phyloP scores from a whole-genome alignment of 35 echinoderm and acorn worm species.

The Ptychodera flava region DNA sequence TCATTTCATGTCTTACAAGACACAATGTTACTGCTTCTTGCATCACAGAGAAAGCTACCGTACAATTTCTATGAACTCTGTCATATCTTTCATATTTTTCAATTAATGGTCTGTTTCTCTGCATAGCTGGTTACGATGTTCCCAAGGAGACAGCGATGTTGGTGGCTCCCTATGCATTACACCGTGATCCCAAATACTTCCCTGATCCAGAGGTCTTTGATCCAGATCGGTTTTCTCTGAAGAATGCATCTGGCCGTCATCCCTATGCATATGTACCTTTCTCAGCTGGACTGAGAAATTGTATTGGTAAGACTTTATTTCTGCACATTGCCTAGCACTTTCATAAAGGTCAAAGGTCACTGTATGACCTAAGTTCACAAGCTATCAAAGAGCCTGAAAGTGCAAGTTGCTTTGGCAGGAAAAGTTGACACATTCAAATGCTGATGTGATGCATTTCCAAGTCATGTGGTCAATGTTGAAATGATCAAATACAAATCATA shows the following conservation, averaged over 20 bases:
- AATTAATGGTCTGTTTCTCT: too few relatives aligned
- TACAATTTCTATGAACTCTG: too few relatives aligned
- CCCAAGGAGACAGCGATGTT: conserved; percentile 50
- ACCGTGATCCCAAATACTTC: conserved; percentile 70
- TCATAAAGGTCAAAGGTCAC: not conserved
- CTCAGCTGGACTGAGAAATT: conserved; percentile 92
- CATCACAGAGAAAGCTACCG: too few relatives aligned
- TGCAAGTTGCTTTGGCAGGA: not conserved
- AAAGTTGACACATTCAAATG: not conserved
- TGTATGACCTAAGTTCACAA: not conserved
- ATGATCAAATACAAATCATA: too few relatives aligned
- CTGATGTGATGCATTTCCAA: not conserved
- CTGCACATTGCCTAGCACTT: not conserved
- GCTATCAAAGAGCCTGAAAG: not conserved
- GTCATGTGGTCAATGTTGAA: not conserved
- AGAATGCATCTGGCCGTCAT: conserved; percentile 53
- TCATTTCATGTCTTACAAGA: too few relatives aligned
- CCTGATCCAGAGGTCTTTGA: conserved; percentile 79
- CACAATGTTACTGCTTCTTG: too few relatives aligned
- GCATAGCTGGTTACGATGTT: conserved; percentile 69
- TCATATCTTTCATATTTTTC: too few relatives aligned
- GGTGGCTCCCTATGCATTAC: conserved; percentile 34
- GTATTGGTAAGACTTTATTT: conserved; percentile 67
- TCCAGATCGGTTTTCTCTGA: conserved; percentile 65
- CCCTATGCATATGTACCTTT: conserved; percentile 89